Evolutionary conservation across 1,140 invertebrate genomes (phyloP).

Genomic region (Asobara japonica): DNA sequence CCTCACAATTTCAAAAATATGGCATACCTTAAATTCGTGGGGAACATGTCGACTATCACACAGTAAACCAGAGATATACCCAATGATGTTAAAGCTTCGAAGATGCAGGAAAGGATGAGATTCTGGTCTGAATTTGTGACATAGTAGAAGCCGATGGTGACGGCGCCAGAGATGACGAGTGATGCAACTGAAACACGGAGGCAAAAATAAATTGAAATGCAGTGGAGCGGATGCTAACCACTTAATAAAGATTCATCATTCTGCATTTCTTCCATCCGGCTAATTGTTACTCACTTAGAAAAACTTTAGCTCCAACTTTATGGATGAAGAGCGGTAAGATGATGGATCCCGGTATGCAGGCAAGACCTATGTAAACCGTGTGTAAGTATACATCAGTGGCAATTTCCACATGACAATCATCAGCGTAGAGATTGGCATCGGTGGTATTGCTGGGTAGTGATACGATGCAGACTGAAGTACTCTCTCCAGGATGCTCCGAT

Average conservation of each 20-base stretch:
- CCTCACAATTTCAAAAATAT: not conserved
- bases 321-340: constrained; percentile 78
- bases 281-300: constrained; percentile 71
- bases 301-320: constrained; percentile 78
- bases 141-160: constrained; percentile 81
- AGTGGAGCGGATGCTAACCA: not conserved
- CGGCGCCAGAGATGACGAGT: constrained; percentile 75
- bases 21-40: constrained; percentile 78
- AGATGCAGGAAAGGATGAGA: constrained; percentile 77
- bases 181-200: constrained; percentile 73
- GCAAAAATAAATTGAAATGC: constrained; percentile 32
- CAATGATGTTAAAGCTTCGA: constrained; percentile 79
- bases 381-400: constrained; percentile 75
- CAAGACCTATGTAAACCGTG: constrained; percentile 77
- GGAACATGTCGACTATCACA: constrained; percentile 80
- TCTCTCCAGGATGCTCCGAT: constrained; percentile 69
- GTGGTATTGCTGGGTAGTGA: constrained; percentile 54
- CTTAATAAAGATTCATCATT: constrained; percentile 37
- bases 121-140: constrained; percentile 77
- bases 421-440: constrained; percentile 57
- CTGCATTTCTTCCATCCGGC: not conserved
- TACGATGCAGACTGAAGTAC: constrained; percentile 78
- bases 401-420: constrained; percentile 60
- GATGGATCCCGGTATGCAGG: constrained; percentile 78
- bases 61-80: constrained; percentile 80